Base-by-base conservation (phyloP, 2,113 vertebrate genomes). In the Percina caprodes region DNA sequence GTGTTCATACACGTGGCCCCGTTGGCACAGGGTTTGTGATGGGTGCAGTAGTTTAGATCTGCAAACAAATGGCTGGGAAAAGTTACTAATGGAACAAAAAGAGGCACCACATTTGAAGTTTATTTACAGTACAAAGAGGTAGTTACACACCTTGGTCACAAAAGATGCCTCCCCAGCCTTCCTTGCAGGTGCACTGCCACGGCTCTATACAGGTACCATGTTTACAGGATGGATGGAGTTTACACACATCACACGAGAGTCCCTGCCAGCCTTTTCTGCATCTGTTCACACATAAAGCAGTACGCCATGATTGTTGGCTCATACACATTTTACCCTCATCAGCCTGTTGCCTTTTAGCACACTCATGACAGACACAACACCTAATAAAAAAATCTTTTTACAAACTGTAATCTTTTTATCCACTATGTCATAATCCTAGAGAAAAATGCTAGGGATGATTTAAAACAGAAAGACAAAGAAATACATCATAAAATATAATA, bases 21-120 rank as follows among this genome's bases (percentile, higher is more conserved):
- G 0, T 99, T 99, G 92, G 92, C 93, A 86, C 98, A 99, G 0
- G 98, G 98, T 82, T 95, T 96, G 93, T 99, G 97, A 86, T 99
- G 97, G 60, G 98, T 99, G 91, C 98, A 99, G 91, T 99, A 99
- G 93, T 99, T 99, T 89, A 99, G 95, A 91, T 99, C 98, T 99
- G 52, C 24, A 42, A 49, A 67, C 45, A 70, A 70, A 88, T 1
- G 18, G 11, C 63, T 21, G 33, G 52, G 52, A 81, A 88, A 55
- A 4, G 18, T 85, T 21, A 33, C 24, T 51, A 13, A 21, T 6
- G 24, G 24, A 14, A 24, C 46, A 49, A 11, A 39, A 21, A 65
- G 16, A 16, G 21, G 39, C 39, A 7, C 13, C 23, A 16, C 63
- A 48, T 48, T 30, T 46, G 49, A 54, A 10, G 49, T n/a, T 14